Conservation (phyloP, 2,113 vertebrate species). For the Leptobrachium leishanense region DNA sequence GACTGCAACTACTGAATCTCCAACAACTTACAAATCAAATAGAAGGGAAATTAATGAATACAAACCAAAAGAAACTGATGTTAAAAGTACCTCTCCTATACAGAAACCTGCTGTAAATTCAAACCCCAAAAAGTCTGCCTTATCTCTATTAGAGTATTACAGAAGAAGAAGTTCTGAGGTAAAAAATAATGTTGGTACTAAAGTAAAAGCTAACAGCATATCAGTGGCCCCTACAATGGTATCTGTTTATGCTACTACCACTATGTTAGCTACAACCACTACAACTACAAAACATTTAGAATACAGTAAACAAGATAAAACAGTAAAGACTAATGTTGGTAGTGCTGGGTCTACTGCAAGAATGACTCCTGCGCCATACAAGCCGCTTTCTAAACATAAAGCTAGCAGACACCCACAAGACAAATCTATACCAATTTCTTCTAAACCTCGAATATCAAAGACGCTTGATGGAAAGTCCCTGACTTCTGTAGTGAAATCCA, state of each 20-base stretch:
- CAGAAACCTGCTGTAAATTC: constrained; percentile 41
- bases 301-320: constrained; percentile 46
- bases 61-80: not conserved
- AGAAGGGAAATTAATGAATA: not conserved
- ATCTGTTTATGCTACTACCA: constrained; percentile 1
- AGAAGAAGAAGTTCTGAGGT: constrained; percentile 57
- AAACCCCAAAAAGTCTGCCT: constrained; percentile 58
- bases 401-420: not conserved
- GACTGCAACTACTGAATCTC: constrained; percentile 24
- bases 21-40: constrained; percentile 14
- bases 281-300: constrained; percentile 42
- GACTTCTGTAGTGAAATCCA: not conserved
- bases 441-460: not conserved
- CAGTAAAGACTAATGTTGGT: not conserved
- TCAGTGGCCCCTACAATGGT: not conserved
- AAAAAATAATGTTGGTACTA: constrained; percentile 38
- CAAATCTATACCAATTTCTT: not conserved
- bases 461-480: not conserved
- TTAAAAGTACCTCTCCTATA: not conserved
- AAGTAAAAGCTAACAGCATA: constrained; percentile 44
- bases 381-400: not conserved
- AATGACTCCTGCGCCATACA: constrained; percentile 18
- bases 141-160: constrained; percentile 46
- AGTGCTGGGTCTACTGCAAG: not conserved
- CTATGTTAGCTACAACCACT: constrained; percentile 14